Conservation (phyloP, 2,797 vertebrate genomes). For the Oreochromis grahami region DNA sequence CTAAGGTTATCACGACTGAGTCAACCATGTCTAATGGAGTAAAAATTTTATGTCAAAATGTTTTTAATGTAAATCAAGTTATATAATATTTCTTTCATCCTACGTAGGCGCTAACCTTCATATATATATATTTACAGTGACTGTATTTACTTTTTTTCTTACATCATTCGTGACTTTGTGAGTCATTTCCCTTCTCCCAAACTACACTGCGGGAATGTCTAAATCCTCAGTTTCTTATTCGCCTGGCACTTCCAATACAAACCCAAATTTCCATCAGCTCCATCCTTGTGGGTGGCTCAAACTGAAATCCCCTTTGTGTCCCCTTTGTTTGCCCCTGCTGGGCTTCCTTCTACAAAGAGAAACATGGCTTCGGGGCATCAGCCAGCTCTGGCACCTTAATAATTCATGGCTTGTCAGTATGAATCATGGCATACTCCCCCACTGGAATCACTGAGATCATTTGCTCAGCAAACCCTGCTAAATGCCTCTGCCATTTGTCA, state of each 20-base stretch:
- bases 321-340: slow-evolving; percentile 38
- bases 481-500: slow-evolving; percentile 56
- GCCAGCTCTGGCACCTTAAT: slow-evolving; percentile 52
- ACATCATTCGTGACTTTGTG: neutral
- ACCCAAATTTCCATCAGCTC: neutral
- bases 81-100: neutral
- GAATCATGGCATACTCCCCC: slow-evolving; percentile 39
- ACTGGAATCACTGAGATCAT: slow-evolving; percentile 47
- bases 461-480: slow-evolving; percentile 45
- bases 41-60: neutral
- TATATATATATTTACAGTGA: neutral
- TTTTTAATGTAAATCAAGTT: neutral
- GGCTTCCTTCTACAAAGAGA: slow-evolving; percentile 43
- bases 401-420: slow-evolving; percentile 61
- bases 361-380: slow-evolving; percentile 36
- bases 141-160: neutral
- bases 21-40: neutral
- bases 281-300: slow-evolving; percentile 25
- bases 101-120: neutral
- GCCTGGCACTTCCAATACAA: neutral
- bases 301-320: slow-evolving; percentile 26
- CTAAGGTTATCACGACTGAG: neutral
- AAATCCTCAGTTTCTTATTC: neutral
- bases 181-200: neutral
- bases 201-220: neutral